Percentiles rank a stretch among this genome's conserved stretches.
These are phyloP conservation scores for Salticus scenicus DNA, from an alignment of 2,888 invertebrate genomes.

Conservation along the genomic window DNA sequence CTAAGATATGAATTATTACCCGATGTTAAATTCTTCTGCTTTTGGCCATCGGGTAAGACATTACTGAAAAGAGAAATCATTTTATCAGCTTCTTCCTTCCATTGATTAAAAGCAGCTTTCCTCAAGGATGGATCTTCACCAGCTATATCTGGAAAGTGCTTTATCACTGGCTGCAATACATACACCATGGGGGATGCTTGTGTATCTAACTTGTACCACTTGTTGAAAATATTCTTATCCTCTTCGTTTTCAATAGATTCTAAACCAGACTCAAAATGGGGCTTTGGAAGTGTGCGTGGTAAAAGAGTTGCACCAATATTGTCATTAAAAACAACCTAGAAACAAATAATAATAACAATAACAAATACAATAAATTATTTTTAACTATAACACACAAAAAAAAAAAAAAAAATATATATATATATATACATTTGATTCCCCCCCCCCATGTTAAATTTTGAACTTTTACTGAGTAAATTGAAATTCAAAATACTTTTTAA, in stretches of 20 bases:
- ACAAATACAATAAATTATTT: not conserved
- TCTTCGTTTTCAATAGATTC: slow-evolving; percentile 80
- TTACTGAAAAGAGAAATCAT: slow-evolving; percentile 83
- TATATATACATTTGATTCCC: no score
- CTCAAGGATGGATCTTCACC: slow-evolving; percentile 73
- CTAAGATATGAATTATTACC: no score
- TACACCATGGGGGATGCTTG: slow-evolving; percentile 86
- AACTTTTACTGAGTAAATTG: no score
- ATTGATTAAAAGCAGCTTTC: slow-evolving; percentile 77
- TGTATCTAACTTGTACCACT: slow-evolving; percentile 83
- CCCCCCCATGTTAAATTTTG: no score
- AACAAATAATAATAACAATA: slow-evolving; percentile 77
- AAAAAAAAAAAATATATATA: no score
- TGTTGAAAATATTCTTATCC: slow-evolving; percentile 75
- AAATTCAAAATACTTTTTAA: no score
- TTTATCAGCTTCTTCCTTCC: slow-evolving; percentile 80
- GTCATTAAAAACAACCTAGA: slow-evolving; percentile 86
- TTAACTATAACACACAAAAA: no score
- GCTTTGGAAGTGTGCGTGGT: slow-evolving; percentile 86
- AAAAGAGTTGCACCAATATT: slow-evolving; percentile 85
- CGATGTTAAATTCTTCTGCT: slow-evolving; percentile 84
- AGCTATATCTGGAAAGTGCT: slow-evolving; percentile 79
- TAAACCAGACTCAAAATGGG: slow-evolving; percentile 86
- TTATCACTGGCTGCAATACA: slow-evolving; percentile 81
- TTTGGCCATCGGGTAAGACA: slow-evolving; percentile 84